Evolutionary conservation across 2,888 invertebrate genomes (phyloP), one percentile per base, ranked within the genome.

Genomic region (Cephus sareptanus): DNA sequence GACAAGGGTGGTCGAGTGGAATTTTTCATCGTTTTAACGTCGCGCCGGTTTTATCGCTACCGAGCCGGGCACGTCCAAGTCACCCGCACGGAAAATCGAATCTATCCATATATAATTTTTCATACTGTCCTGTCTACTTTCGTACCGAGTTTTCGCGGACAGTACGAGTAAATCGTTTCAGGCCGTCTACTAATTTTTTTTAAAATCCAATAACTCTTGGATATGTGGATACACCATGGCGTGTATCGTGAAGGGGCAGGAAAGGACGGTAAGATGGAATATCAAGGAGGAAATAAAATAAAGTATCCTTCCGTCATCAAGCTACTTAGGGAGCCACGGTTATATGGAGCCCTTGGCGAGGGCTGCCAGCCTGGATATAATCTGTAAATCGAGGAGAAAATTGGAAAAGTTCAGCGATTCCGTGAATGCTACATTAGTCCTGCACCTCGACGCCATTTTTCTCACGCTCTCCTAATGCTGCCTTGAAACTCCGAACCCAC

Each of bases 321-420:
- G 56, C 56, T 56, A 56, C 56, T 56, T 56, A 56, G 23, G 56
- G 56, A 23, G 56, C 56, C 9, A 56, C 56, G 56, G 23, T 56
- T 56, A 56, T 56, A 23, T 56, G 56, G 56, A 56, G 23, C 56
- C 56, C 56, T 56, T 56, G 56, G 23, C 56, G 23, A 9, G 56
- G 56, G 71, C 31, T 34, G 71, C 71, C 71, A 71, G 31, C 71
- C 71, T 71, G 34, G 71, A 71, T 71, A 77, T 80, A 83, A 83
- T 83, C 82, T 82, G 81, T 80, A 83, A 83, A 83, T 83, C 83
- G 83, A 83, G 83, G 82, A 82, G 83, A 83, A 83, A 83, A 83
- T 83, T 83, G 83, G 82, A 83, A 83, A 83, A 83, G 83, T 83
- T 83, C 75, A 81, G 80, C 80, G 76, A 82, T 80, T 81, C 77